These are phyloP conservation scores for Campopleginae sp. DNA, from an alignment of 2,888 invertebrate species.

Conservation along the genomic window DNA sequence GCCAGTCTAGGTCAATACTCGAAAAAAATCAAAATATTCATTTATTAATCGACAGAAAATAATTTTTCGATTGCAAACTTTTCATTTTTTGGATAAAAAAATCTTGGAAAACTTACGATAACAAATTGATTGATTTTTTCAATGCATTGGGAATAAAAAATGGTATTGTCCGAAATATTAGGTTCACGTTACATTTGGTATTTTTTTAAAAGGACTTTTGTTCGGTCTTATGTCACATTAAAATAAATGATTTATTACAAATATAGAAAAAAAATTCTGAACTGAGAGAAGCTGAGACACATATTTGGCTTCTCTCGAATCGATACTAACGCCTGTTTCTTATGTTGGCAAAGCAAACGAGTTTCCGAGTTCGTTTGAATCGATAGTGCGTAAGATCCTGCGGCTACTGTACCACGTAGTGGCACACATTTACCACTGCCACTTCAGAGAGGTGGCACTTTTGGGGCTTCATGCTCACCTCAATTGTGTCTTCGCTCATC, in stretches of 20 bases:
- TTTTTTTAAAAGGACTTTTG: background rate
- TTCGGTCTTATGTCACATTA: background rate
- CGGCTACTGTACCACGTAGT: constrained; percentile 98
- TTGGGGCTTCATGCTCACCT: constrained; percentile 98
- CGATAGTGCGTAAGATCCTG: constrained; percentile 97
- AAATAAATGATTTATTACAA: constrained; percentile 1
- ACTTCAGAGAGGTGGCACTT: constrained; percentile 97
- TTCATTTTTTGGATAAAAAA: background rate
- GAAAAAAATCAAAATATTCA: background rate
- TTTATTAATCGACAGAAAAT: background rate
- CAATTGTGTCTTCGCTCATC: constrained; percentile 98
- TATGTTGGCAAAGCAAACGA: constrained; percentile 89
- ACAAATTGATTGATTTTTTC: too few relatives aligned
- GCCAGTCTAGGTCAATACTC: background rate
- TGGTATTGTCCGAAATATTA: background rate
- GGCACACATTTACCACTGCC: constrained; percentile 99
- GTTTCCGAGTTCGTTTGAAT: constrained; percentile 97
- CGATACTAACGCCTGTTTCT: constrained; percentile 10
- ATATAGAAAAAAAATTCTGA: background rate
- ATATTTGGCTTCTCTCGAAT: background rate
- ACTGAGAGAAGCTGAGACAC: background rate
- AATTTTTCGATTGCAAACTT: background rate
- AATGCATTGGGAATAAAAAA: background rate
- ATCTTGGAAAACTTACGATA: background rate
- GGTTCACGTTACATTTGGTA: background rate